Percentiles rank a stretch among this genome's conserved stretches.
phyloP scores from a whole-genome alignment of 2,888 invertebrate species.

The Agrochola macilenta region DNA sequence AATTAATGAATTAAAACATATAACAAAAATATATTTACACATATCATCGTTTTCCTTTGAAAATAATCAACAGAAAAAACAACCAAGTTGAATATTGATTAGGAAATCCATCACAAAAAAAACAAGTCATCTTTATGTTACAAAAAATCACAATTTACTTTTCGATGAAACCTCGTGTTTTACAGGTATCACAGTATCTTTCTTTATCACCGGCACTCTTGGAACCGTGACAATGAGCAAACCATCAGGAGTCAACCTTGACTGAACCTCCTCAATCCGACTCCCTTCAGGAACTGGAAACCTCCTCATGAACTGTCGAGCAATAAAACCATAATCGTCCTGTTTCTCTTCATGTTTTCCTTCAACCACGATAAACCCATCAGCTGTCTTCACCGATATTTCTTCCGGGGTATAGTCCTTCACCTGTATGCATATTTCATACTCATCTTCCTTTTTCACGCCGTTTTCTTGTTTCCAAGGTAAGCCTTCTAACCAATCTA shows the following conservation, averaged over 20 bases:
- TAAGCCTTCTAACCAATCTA: slow-evolving; percentile 84
- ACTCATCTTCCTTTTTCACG: slow-evolving; percentile 72
- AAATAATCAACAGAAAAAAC: slow-evolving; percentile 23
- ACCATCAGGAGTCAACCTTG: slow-evolving; percentile 78
- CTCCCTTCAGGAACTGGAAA: slow-evolving; percentile 79
- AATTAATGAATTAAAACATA: slow-evolving; percentile 5
- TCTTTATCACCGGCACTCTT: slow-evolving; percentile 69
- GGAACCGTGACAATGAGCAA: slow-evolving; percentile 76
- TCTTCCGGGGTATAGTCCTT: slow-evolving; percentile 81
- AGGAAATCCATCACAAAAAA: slow-evolving; percentile 12
- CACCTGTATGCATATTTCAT: slow-evolving; percentile 77
- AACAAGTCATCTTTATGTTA: slow-evolving; percentile 2
- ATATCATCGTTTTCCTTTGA: slow-evolving; percentile 25
- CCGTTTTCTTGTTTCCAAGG: slow-evolving; percentile 80
- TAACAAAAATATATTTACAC: slow-evolving; percentile 10
- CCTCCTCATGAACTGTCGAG: slow-evolving; percentile 79
- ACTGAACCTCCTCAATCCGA: slow-evolving; percentile 74
- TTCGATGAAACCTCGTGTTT: slow-evolving; percentile 71
- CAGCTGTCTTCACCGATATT: slow-evolving; percentile 75
- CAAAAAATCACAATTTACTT: slow-evolving; percentile 74
- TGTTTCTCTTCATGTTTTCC: slow-evolving; percentile 82
- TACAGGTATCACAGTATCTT: slow-evolving; percentile 81
- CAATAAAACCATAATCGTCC: slow-evolving; percentile 79
- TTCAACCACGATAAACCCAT: slow-evolving; percentile 78
- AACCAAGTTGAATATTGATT: slow-evolving; percentile 19